Base-by-base conservation (phyloP, 2,113 vertebrate genomes). In the Lanius ludovicianus region DNA sequence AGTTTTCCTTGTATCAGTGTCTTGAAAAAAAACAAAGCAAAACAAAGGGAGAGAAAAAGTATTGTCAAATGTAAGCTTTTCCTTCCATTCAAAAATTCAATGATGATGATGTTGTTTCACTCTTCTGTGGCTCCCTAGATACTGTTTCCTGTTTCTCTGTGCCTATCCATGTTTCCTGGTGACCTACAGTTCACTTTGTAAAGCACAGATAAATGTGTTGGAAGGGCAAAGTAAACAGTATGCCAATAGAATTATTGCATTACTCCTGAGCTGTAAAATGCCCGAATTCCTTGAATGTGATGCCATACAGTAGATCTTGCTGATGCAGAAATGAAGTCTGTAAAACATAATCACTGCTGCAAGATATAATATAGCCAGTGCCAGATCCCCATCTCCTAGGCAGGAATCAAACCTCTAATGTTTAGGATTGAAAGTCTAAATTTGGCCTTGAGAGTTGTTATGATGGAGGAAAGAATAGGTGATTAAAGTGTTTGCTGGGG, bases 181-280 rank as follows among this genome's bases (percentile, higher is more conserved):
- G 83, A 90, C 83, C 92, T 90, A 28, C 64, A 62, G 79, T 74
- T 96, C 76, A 52, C 56, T 93, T 81, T 86, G 74, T 52, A 62
- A 79, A 81, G 44, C 80, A 85, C 88, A 89, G 88, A 63, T 60
- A 79, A 80, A 84, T 55, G 62, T 23, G 30, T 35, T 75, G 79
- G 69, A 86, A 87, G 69, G 46, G 44, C 67, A 55, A 90, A 96
- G 60, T 75, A 93, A 95, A 88, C 63, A 90, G 70, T 16, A 37
- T 10, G 55, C 67, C 83, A 70, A 13, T 39, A 62, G 73, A 89
- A 93, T 79, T 87, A 85, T n/a, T 92, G 62, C n/a, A 31, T 89
- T 80, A 68, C 73, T 83, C 33, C 87, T 27, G 3, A 91, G 73
- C 59, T 93, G 62, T 73, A 74, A 89, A 96, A 87, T 89, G 65